A percentile compares a stretch with the other conserved stretches of the same genome.
These are phyloP conservation scores for Parazoanthus swiftii DNA, from an alignment of 92 coral and sea anemone genomes.

Conservation along the genomic window DNA sequence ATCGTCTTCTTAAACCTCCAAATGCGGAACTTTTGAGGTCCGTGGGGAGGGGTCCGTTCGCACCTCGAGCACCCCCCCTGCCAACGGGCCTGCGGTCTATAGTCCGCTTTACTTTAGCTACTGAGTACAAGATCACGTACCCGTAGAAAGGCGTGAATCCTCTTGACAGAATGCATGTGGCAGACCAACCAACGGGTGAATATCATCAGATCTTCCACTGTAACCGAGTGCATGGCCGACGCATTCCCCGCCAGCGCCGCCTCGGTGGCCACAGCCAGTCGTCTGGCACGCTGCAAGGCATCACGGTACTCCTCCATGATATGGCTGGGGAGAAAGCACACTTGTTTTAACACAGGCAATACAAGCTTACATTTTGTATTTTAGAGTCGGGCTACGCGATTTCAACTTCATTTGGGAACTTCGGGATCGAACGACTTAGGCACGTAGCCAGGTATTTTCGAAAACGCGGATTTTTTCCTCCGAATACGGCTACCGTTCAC, in stretches of 20 bases:
- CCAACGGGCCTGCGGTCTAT: no score
- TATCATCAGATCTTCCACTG: slow-evolving; percentile 84
- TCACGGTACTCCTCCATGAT: slow-evolving; percentile 99
- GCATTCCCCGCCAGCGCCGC: slow-evolving; percentile 88
- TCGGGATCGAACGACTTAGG: no score
- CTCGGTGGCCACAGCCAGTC: slow-evolving; percentile 84
- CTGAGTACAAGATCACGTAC: slow-evolving; percentile 43
- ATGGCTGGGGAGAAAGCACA: slow-evolving; percentile 48
- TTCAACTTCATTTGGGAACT: no score
- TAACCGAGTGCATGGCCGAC: slow-evolving; percentile 93
- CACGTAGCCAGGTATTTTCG: no score
- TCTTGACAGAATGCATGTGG: slow-evolving; percentile 93
- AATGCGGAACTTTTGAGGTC: no score
- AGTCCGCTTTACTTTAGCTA: neutral
- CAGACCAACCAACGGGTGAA: slow-evolving; percentile 94
- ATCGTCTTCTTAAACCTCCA: no score
- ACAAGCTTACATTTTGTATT: no score
- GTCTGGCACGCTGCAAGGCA: slow-evolving; percentile 82
- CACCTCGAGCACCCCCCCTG: no score
- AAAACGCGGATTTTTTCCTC: no score
- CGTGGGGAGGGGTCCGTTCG: no score
- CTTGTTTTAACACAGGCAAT: neutral
- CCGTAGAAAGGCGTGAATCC: slow-evolving; percentile 82
- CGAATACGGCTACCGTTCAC: no score
- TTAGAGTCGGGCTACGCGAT: no score